Percentiles rank a stretch among this genome's conserved stretches.
phyloP scores from a whole-genome alignment of 2,113 vertebrate species.

The Pholis gunnellus region DNA sequence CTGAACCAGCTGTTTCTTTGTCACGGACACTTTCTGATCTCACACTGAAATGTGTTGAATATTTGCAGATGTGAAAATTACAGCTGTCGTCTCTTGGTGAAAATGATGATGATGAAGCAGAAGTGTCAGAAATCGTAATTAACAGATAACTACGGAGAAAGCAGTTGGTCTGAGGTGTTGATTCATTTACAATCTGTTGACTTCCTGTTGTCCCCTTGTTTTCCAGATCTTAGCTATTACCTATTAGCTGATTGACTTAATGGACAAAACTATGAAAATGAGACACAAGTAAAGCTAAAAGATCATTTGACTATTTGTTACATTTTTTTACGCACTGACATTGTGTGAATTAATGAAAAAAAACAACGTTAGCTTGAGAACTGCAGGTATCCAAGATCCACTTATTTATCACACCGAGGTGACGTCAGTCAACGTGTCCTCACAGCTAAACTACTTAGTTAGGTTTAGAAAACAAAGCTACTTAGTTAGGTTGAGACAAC shows the following conservation, averaged over 20 bases:
- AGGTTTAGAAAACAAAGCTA: no score
- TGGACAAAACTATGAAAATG: neutral
- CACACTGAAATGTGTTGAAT: neutral
- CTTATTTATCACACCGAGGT: no score
- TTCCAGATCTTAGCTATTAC: neutral
- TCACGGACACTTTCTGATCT: neutral
- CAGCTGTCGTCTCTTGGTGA: neutral
- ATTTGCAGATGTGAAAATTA: neutral
- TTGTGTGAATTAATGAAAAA: neutral
- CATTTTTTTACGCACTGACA: neutral
- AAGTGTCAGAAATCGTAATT: neutral
- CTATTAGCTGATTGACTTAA: neutral
- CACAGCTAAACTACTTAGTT: no score
- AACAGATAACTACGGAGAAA: neutral
- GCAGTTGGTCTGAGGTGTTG: neutral
- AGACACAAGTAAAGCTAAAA: neutral
- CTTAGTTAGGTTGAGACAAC: no score
- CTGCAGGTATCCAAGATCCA: no score
- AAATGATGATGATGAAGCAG: neutral
- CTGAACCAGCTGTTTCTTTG: neutral
- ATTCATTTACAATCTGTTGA: neutral
- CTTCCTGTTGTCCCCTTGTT: neutral
- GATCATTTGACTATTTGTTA: neutral
- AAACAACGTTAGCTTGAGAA: no score
- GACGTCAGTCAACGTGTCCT: no score